Evolutionary conservation across 1,140 invertebrate genomes (phyloP).

Genomic region (Cyrtorhinus lividipennis): DNA sequence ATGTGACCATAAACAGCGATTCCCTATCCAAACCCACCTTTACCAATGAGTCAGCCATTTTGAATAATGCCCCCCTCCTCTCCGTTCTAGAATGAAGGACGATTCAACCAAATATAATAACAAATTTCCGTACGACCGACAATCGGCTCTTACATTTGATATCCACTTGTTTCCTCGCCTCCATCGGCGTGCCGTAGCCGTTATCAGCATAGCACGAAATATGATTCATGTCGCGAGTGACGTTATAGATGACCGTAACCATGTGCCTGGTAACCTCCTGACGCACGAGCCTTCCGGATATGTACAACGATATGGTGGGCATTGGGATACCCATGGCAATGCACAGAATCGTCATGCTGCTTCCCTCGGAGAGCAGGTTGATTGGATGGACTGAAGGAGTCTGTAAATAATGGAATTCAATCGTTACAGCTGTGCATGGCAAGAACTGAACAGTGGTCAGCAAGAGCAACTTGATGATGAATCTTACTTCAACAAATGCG

Average conservation of each 20-base stretch:
- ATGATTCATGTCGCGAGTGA: constrained; percentile 64
- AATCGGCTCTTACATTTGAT: constrained; percentile 72
- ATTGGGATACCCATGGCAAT: constrained; percentile 68
- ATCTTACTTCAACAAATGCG: constrained; percentile 64
- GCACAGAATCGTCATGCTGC: constrained; percentile 67
- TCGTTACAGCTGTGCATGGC: background rate
- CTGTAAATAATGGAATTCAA: too few relatives aligned
- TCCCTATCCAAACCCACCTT: too few relatives aligned
- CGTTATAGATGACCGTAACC: constrained; percentile 64
- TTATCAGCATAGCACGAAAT: constrained; percentile 74
- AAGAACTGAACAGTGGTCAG: background rate
- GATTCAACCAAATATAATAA: too few relatives aligned
- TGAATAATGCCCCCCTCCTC: too few relatives aligned
- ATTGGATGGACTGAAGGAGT: constrained; percentile 65
- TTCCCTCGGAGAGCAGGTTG: constrained; percentile 62
- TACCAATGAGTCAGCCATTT: too few relatives aligned
- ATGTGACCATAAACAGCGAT: too few relatives aligned
- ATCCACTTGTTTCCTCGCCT: constrained; percentile 54
- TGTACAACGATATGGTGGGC: constrained; percentile 64
- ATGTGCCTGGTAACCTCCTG: constrained; percentile 63
- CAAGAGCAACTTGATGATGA: too few relatives aligned
- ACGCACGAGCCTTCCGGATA: constrained; percentile 53
- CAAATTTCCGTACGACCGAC: too few relatives aligned
- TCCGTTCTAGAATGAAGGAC: too few relatives aligned
- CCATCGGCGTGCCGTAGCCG: constrained; percentile 67